Evolutionary conservation across 1,140 invertebrate species (phyloP).

Genomic region (Subanguina moxae): DNA sequence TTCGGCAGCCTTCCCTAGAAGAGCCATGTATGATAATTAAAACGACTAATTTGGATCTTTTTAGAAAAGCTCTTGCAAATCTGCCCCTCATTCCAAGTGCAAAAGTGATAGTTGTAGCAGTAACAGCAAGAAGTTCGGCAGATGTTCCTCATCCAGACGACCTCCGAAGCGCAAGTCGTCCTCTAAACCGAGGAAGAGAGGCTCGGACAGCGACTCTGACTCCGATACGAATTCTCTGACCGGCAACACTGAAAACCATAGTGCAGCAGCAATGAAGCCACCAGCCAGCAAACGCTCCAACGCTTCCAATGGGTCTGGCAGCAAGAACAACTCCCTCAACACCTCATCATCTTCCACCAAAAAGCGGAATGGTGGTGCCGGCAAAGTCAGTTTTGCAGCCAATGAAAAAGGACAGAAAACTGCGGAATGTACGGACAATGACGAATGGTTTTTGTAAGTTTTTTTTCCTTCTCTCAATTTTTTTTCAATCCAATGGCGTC

Average conservation of each 20-base stretch:
- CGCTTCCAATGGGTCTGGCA: background rate
- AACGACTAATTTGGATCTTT: background rate
- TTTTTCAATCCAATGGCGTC: no score
- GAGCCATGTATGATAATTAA: no score
- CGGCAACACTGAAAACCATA: background rate
- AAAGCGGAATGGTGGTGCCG: background rate
- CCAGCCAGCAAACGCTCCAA: background rate
- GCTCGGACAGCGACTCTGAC: background rate
- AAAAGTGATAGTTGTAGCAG: background rate
- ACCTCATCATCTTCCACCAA: background rate
- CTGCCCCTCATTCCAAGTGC: background rate
- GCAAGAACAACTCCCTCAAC: background rate
- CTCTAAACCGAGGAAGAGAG: background rate
- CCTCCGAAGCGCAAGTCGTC: background rate
- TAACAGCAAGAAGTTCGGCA: background rate
- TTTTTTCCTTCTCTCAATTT: background rate
- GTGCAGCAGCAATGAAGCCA: background rate
- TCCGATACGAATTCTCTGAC: background rate
- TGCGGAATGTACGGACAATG: no score
- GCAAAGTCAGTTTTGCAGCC: background rate
- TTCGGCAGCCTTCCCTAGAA: no score
- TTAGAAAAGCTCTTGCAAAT: background rate
- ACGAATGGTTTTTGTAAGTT: no score
- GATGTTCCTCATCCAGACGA: background rate
- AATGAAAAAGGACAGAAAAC: no score